Evolutionary conservation across 2,888 invertebrate genomes (phyloP), one percentile per base, ranked within the genome.

Genomic region (Elegia similella): DNA sequence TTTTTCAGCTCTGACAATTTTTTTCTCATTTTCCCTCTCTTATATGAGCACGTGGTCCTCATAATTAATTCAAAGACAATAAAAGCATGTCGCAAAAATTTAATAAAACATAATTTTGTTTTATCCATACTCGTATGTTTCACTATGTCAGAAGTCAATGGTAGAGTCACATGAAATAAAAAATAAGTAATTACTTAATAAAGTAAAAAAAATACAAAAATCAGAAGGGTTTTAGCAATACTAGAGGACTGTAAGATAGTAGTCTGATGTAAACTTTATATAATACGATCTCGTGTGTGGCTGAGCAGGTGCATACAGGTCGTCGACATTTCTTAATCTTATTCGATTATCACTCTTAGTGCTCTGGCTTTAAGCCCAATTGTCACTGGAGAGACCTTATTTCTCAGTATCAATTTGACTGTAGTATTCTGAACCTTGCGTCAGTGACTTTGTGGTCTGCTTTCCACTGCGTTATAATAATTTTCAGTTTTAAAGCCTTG

Each of bases 221-320:
- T 2, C 23, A 3, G 2, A 3, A 3, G 23, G 23, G 2, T 23
- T 23, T 23, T 23, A 5, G 5, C 23, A 5, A 23, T 3, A 23
- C 38, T 38, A 38, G 38, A n/a, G 38, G 38, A 12, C 38, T 38
- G 6, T n/a, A 38, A 32, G 16, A 38, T 34, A 17, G 17, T 38
- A 34, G 6, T 17, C 34, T 42, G 38, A 52, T 17, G 13, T 52
- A 52, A 17, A 17, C 52, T 42, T 52, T 52, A 38, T 52, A 52
- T 52, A 52, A 55, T 38, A 56, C 69, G 68, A 76, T 77, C 71
- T 66, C 75, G 72, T 71, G 76, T 76, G 82, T 72, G 80, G 82
- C 80, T 70, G 65, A 73, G 78, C 84, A 84, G 84, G 84, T 84
- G 84, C 73, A 71, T 68, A 43, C 75, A 76, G 84, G 84, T 83